Percentiles rank a stretch among this genome's conserved stretches.
phyloP scores from a whole-genome alignment of 1,140 invertebrate species.

The Habropoda laboriosa region DNA sequence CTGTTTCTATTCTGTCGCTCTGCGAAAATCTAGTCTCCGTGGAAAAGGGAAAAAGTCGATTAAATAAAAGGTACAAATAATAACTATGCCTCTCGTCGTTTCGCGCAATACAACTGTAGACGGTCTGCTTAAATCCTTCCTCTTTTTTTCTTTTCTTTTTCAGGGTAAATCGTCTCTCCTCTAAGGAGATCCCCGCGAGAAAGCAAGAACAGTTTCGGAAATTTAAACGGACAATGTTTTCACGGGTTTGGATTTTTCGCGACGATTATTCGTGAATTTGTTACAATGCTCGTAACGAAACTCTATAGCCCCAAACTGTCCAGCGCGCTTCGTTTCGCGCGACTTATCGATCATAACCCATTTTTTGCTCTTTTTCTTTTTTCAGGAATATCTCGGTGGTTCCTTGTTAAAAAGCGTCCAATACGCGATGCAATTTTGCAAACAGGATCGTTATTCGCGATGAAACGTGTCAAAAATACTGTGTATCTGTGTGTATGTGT shows the following conservation, averaged over 20 bases:
- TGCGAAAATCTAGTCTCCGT: not conserved
- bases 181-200: not conserved
- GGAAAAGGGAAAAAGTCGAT: too few relatives aligned
- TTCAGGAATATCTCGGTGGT: not conserved
- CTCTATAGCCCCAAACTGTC: not conserved
- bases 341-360: constrained; percentile 9
- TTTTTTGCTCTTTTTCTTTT: constrained; percentile 8
- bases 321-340: not conserved
- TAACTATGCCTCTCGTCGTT: too few relatives aligned
- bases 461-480: not conserved
- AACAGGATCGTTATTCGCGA: not conserved
- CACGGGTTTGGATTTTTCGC: too few relatives aligned
- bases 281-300: not conserved
- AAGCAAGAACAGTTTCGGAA: not conserved
- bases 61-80: constrained; percentile 7
- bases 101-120: constrained; percentile 14
- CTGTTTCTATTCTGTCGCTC: not conserved
- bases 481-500: not conserved
- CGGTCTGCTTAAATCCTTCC: not conserved
- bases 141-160: too few relatives aligned
- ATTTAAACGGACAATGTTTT: not conserved
- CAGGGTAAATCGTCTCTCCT: not conserved
- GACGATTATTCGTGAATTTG: not conserved
- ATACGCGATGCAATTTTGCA: not conserved
- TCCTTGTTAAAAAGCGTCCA: not conserved